Base-by-base conservation (phyloP, 1,140 invertebrate species). In the Philotrypesis tridentata region DNA sequence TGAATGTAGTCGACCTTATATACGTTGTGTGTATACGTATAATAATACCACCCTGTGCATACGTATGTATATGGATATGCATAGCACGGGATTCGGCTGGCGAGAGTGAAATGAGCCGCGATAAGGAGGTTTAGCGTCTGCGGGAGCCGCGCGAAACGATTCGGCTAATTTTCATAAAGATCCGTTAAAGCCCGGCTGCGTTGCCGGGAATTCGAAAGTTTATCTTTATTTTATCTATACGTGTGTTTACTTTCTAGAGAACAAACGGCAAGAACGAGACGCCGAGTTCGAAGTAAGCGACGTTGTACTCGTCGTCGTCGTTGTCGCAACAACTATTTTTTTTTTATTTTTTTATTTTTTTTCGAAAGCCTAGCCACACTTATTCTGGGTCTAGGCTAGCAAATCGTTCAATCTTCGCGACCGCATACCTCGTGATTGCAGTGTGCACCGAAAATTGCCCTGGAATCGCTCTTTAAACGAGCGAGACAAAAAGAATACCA, bases 1-100 rank as follows among this genome's bases (percentile, higher is more conserved):
- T 70, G 67, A 70, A 70, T 70, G 67, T 70, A 70, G 67, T 70
- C 67, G 67, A 70, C 67, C 67, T 70, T 70, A 70, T 9, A 33
- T 33, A 37, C 33, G 67, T 33, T 70, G 7, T 70, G 67, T 70
- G n/a, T n/a, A n/a, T n/a, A n/a, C n/a, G n/a, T n/a, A n/a, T n/a
- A n/a, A n/a, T n/a, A n/a, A n/a, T n/a, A n/a, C n/a, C n/a, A n/a
- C n/a, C n/a, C n/a, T n/a, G n/a, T n/a, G n/a, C n/a, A n/a, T n/a
- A n/a, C n/a, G n/a, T n/a, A n/a, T n/a, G n/a, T n/a, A n/a, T n/a
- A n/a, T n/a, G n/a, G n/a, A n/a, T n/a, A n/a, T n/a, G n/a, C n/a
- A n/a, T n/a, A n/a, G n/a, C n/a, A n/a, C n/a, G 27, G 29, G 67
- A 31, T 37, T 21, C 48, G 67, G n/a, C n/a, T n/a, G n/a, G n/a